phyloP scores from a whole-genome alignment of 2,797 vertebrate genomes.

The Vipera ursinii region DNA sequence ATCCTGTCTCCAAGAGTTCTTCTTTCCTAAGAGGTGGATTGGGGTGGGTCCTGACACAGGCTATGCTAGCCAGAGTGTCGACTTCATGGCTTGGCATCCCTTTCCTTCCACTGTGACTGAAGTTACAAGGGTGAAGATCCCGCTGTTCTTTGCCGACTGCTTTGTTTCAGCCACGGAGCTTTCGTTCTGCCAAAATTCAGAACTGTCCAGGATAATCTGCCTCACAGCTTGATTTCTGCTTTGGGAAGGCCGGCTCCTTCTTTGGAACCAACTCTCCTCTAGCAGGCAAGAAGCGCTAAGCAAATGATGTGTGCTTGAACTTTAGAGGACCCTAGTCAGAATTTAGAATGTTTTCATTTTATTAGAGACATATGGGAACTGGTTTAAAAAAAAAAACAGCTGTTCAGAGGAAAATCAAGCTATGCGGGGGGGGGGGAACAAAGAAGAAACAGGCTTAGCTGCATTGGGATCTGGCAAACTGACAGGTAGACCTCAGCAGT shows the following conservation, averaged over 20 bases:
- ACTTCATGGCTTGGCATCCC: conserved; percentile 48
- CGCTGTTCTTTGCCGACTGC: conserved; percentile 64
- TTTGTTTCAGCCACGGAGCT: conserved; percentile 62
- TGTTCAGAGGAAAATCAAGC: conserved; percentile 52
- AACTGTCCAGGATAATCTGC: conserved; percentile 75
- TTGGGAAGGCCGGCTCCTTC: conserved; percentile 57
- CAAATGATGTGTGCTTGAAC: conserved; percentile 61
- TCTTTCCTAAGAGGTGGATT: no score
- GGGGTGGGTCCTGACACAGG: background rate
- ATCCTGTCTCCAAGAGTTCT: no score
- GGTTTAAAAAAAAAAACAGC: conserved; percentile 50
- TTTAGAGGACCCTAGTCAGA: conserved; percentile 60
- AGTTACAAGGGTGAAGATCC: conserved; percentile 50
- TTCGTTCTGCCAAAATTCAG: conserved; percentile 65
- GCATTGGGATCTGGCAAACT: conserved; percentile 13
- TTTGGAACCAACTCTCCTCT: conserved; percentile 58
- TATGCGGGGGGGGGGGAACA: conserved; percentile 14
- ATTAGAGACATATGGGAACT: conserved; percentile 67
- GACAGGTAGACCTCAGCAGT: background rate
- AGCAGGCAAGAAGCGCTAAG: conserved; percentile 62
- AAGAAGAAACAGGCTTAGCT: conserved; percentile 41
- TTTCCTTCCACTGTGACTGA: conserved; percentile 55
- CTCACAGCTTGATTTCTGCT: conserved; percentile 53
- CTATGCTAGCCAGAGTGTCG: conserved; percentile 43
- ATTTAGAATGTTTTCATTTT: conserved; percentile 65